Percentiles rank a stretch among this genome's conserved stretches.
Evolutionary conservation across 2,888 invertebrate genomes (phyloP).

Genomic region (Microctonus brassicae): DNA sequence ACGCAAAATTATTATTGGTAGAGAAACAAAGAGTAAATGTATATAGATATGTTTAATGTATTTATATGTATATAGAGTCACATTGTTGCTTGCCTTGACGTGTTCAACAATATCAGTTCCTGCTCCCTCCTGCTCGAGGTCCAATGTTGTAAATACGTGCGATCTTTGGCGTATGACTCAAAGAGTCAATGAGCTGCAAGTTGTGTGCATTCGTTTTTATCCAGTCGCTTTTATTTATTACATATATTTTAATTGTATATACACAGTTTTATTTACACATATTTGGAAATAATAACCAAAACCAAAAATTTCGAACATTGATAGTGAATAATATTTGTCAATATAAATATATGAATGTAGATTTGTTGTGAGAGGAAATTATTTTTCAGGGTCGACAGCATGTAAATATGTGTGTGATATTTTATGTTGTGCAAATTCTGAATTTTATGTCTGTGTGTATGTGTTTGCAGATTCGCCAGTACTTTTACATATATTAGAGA

Average conservation of each 20-base stretch:
- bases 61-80: no score
- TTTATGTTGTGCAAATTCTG: background rate
- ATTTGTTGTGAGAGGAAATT: no score
- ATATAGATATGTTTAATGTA: conserved; percentile 7
- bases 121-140: conserved; percentile 58
- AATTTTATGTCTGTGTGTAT: background rate
- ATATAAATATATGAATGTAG: no score
- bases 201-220: background rate
- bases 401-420: background rate
- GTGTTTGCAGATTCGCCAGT: no score
- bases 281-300: no score
- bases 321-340: no score
- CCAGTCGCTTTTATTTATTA: conserved; percentile 2
- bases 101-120: conserved; percentile 51
- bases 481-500: background rate
- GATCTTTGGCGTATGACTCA: conserved; percentile 46
- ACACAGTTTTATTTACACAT: background rate
- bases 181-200: conserved; percentile 52
- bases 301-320: no score
- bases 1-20: conserved; percentile 6
- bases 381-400: no score
- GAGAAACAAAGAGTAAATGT: conserved; percentile 4
- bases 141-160: conserved; percentile 34
- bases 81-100: conserved; percentile 44
- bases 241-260: background rate